phyloP scores from a whole-genome alignment of 2,113 vertebrate species.

The Ageneiosus marmoratus region DNA sequence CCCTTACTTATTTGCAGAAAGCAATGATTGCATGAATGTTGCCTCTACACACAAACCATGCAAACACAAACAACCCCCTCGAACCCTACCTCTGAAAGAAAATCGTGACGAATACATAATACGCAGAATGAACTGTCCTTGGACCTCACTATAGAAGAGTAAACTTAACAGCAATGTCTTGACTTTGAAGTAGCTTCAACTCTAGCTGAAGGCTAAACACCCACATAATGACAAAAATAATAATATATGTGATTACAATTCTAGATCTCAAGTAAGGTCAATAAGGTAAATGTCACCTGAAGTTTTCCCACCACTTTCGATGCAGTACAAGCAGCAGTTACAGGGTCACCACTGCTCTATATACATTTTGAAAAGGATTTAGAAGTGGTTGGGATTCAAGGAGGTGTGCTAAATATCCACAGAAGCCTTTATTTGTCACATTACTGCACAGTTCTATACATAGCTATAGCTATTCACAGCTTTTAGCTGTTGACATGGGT shows the following conservation, averaged over 20 bases:
- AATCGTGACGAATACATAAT: background rate
- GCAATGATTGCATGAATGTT: background rate
- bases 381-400: constrained; percentile 28
- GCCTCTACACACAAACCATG: constrained; percentile 4
- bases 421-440: too few species aligned
- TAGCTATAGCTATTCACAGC: too few species aligned
- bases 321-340: constrained; percentile 36
- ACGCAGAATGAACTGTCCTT: background rate
- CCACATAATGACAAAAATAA: constrained; percentile 23
- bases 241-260: constrained; percentile 26
- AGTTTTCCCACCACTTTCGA: constrained; percentile 37
- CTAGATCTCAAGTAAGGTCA: constrained; percentile 35
- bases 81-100: background rate
- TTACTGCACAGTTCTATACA: too few species aligned
- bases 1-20: background rate
- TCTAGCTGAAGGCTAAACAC: constrained; percentile 44
- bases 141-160: constrained; percentile 6
- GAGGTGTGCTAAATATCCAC: constrained; percentile 28
- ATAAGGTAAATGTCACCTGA: constrained; percentile 12
- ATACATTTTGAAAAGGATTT: too few species aligned
- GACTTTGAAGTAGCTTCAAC: constrained; percentile 8
- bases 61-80: background rate
- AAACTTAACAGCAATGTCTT: background rate
- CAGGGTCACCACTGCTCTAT: constrained; percentile 12
- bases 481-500: too few species aligned